Conservation (phyloP, 2,113 vertebrate genomes). For the Dicrurus megarhynchus region DNA sequence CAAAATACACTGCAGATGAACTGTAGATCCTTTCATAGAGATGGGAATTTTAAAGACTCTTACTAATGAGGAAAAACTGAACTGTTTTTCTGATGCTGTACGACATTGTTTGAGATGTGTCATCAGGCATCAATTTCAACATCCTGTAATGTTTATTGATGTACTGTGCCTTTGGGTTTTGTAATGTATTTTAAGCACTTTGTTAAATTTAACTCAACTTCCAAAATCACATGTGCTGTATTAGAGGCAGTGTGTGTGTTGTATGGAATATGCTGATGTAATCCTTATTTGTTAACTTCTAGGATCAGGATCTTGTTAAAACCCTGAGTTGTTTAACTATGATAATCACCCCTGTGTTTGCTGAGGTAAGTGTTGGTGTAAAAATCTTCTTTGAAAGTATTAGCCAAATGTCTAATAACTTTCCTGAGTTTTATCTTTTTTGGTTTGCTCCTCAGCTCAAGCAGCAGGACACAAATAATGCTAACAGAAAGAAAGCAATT, state of each 20-base stretch:
- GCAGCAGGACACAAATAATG: constrained; percentile 88
- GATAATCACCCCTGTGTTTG: constrained; percentile 90
- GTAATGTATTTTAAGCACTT: background rate
- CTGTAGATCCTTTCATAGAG: background rate
- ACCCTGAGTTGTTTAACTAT: constrained; percentile 85
- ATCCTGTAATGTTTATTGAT: accelerated
- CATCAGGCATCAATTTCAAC: background rate
- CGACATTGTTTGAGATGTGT: background rate
- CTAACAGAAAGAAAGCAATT: constrained; percentile 82
- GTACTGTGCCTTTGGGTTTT: background rate
- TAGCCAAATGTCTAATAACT: background rate
- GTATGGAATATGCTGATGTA: background rate
- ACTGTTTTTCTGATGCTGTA: background rate
- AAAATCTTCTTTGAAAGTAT: background rate
- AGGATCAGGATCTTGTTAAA: constrained; percentile 87
- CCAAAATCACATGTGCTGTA: accelerated
- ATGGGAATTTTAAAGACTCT: background rate
- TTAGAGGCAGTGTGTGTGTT: background rate
- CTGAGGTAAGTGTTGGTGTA: constrained; percentile 79
- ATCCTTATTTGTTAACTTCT: constrained; percentile 8
- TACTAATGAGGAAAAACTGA: background rate
- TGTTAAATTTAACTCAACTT: background rate
- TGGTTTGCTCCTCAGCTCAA: constrained; percentile 79
- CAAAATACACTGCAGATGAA: accelerated
- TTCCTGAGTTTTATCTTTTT: background rate